Conservation (phyloP, 2,888 invertebrate genomes). For the Drosophila meridionalis region DNA sequence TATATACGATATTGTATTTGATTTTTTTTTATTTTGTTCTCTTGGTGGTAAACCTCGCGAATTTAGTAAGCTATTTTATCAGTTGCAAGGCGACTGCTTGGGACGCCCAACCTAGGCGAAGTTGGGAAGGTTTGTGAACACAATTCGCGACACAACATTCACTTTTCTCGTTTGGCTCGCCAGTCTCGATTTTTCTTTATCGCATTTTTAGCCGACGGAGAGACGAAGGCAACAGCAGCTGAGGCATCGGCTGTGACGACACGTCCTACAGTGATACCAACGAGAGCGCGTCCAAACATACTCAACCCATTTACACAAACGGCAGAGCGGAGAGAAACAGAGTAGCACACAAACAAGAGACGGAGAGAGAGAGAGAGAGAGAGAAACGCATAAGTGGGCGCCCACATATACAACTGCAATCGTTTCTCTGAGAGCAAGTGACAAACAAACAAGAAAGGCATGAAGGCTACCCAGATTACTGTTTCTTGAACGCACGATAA, state of each 20-base stretch:
- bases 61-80: conserved; percentile 42
- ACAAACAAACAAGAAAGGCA: conserved; percentile 9
- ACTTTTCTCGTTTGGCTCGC: conserved; percentile 77
- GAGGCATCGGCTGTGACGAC: conserved; percentile 36
- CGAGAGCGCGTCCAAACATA: conserved; percentile 43
- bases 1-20: background rate
- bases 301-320: conserved; percentile 17
- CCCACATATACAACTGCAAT: conserved; percentile 10
- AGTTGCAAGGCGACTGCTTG: conserved; percentile 60
- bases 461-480: conserved; percentile 16
- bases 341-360: background rate
- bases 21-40: conserved; percentile 31
- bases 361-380: background rate
- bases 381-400: background rate
- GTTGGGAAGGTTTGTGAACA: conserved; percentile 82
- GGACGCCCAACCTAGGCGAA: conserved; percentile 81
- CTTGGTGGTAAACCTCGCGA: conserved; percentile 31
- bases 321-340: background rate
- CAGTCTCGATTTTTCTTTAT: conserved; percentile 80
- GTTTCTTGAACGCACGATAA: conserved; percentile 9
- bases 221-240: conserved; percentile 16
- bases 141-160: conserved; percentile 75
- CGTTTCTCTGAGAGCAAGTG: conserved; percentile 15
- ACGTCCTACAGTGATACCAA: conserved; percentile 55
- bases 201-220: conserved; percentile 63